A percentile compares a stretch with the other conserved stretches of the same genome.
phyloP scores from a whole-genome alignment of 2,113 vertebrate genomes.

The Hippotragus niger region DNA sequence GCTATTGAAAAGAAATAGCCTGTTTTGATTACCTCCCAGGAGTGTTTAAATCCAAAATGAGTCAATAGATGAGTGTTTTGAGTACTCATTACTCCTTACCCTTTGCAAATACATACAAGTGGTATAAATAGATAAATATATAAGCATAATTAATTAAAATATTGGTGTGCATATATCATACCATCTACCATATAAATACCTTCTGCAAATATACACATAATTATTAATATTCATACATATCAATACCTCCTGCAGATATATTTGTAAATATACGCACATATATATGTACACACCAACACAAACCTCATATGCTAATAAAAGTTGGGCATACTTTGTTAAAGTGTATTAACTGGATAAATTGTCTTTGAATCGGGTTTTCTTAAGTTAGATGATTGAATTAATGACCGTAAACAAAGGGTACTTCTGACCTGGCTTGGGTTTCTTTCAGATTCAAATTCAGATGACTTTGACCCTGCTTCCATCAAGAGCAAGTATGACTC shows the following conservation, averaged over 20 bases:
- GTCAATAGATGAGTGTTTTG: neutral
- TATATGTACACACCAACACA: neutral
- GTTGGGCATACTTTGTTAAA: neutral
- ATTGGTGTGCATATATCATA: neutral
- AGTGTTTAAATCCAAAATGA: neutral
- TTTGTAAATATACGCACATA: neutral
- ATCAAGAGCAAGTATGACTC: constrained; percentile 99
- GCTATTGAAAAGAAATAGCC: neutral
- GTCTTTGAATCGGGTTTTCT: neutral
- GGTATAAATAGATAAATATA: neutral
- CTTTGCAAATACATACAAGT: neutral
- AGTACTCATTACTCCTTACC: neutral
- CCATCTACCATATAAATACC: neutral
- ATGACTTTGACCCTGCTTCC: constrained; percentile 99
- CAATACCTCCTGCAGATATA: neutral
- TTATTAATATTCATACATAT: neutral
- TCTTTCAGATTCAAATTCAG: constrained; percentile 94
- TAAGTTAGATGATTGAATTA: neutral
- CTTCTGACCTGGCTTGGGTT: constrained; percentile 53
- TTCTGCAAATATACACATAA: neutral
- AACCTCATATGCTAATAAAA: neutral
- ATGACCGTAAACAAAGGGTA: neutral
- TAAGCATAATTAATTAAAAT: neutral
- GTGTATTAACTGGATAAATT: neutral
- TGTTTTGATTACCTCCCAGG: neutral